These are phyloP conservation scores for Pseudopleuronectes americanus DNA, from an alignment of 2,797 vertebrate species.

Conservation along the genomic window DNA sequence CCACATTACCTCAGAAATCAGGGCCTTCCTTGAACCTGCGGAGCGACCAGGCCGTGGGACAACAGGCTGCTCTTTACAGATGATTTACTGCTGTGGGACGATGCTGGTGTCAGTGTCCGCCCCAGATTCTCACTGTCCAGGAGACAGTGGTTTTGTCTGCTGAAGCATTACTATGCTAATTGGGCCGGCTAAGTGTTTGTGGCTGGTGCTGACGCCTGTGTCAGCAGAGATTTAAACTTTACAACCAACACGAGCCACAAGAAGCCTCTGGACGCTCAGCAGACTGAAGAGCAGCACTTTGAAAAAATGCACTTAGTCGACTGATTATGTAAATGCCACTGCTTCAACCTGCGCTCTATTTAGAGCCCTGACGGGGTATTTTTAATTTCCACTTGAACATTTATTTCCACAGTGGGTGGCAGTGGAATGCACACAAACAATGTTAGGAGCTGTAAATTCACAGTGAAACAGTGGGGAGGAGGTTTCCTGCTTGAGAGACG, in stretches of 20 bases:
- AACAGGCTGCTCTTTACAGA: neutral
- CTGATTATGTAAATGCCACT: slow-evolving; percentile 38
- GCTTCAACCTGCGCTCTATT: slow-evolving; percentile 36
- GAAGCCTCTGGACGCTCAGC: slow-evolving; percentile 16
- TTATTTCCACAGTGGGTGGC: slow-evolving; percentile 39
- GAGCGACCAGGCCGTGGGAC: slow-evolving; percentile 1
- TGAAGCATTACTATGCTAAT: slow-evolving; percentile 55
- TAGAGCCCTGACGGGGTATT: slow-evolving; percentile 17
- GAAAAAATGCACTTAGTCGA: slow-evolving; percentile 26
- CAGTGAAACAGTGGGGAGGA: slow-evolving; percentile 44
- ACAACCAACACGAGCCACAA: slow-evolving; percentile 44
- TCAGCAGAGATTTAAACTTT: slow-evolving; percentile 63
- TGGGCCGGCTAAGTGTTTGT: slow-evolving; percentile 55
- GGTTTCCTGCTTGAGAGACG: slow-evolving; percentile 37
- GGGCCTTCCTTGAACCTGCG: neutral
- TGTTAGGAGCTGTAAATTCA: slow-evolving; percentile 44
- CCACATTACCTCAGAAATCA: too few species aligned
- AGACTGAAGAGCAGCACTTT: slow-evolving; percentile 1
- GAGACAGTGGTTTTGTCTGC: slow-evolving; percentile 59
- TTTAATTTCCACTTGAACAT: slow-evolving; percentile 34
- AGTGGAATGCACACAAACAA: slow-evolving; percentile 30
- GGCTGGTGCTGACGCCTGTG: slow-evolving; percentile 51
- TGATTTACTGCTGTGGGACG: slow-evolving; percentile 1
- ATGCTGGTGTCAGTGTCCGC: slow-evolving; percentile 31
- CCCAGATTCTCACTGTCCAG: slow-evolving; percentile 47